These are phyloP conservation scores for Nicator chloris DNA, from an alignment of 2,113 vertebrate species.

Conservation along the genomic window DNA sequence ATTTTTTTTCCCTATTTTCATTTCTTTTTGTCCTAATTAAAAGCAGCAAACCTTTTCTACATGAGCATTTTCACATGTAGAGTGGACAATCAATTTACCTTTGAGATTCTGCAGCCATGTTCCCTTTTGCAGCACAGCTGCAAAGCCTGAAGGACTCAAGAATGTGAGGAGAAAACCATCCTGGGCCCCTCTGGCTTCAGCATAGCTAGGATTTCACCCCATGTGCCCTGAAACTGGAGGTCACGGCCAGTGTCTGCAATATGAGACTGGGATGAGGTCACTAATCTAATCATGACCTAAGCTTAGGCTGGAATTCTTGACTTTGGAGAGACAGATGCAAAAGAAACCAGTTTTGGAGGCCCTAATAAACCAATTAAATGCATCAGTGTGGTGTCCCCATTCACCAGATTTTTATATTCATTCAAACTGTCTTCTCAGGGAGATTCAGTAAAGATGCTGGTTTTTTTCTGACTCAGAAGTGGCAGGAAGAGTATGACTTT, in stretches of 20 bases:
- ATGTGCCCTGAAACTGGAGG: constrained; percentile 52
- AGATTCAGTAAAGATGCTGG: not conserved
- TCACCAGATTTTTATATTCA: not conserved
- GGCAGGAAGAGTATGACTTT: not conserved
- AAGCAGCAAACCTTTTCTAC: not conserved
- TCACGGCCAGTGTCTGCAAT: constrained; percentile 49
- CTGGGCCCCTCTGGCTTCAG: constrained; percentile 35
- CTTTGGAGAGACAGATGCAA: constrained; percentile 39
- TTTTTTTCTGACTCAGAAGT: not conserved
- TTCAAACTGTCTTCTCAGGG: not conserved
- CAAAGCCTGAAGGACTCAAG: not conserved
- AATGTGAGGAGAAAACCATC: constrained; percentile 22
- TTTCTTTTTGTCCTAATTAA: not conserved
- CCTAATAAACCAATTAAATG: constrained; percentile 13
- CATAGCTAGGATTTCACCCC: constrained; percentile 53
- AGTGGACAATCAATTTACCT: not conserved
- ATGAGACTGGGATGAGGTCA: constrained; percentile 36
- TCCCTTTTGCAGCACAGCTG: constrained; percentile 15
- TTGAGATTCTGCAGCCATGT: not conserved
- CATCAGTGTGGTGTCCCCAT: not conserved
- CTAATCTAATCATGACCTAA: constrained; percentile 62
- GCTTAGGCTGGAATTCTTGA: constrained; percentile 20
- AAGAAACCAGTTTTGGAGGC: not conserved
- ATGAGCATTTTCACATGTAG: not conserved
- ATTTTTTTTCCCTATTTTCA: rapidly evolving